Conservation (phyloP, 2,888 invertebrate genomes). For the Nemurella pictetii region DNA sequence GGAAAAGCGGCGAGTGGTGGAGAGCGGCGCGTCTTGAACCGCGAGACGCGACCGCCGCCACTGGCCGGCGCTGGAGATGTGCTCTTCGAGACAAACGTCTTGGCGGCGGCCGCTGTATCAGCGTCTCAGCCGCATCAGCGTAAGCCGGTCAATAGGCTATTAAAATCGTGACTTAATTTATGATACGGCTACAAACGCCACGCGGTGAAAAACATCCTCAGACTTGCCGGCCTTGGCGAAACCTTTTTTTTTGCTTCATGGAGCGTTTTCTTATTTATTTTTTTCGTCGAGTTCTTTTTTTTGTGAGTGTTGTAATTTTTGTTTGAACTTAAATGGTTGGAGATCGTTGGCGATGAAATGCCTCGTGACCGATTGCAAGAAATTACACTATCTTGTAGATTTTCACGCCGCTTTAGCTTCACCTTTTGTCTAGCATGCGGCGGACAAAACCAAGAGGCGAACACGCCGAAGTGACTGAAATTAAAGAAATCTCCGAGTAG, state of each 20-base stretch:
- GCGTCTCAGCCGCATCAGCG: not conserved
- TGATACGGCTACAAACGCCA: not conserved
- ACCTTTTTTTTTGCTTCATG: not conserved
- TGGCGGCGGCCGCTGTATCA: not conserved
- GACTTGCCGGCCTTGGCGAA: slow-evolving; percentile 23
- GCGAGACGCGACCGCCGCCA: not conserved
- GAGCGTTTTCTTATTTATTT: not conserved
- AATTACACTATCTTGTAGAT: not conserved
- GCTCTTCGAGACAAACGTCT: not conserved
- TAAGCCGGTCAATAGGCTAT: not conserved
- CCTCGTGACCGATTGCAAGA: not conserved
- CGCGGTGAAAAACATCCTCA: not conserved
- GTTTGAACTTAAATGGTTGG: slow-evolving; percentile 1
- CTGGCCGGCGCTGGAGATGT: not conserved
- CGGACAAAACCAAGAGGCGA: too few relatives aligned
- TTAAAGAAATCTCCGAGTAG: too few relatives aligned
- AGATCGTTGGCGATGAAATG: slow-evolving; percentile 18
- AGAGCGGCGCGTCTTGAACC: too few relatives aligned
- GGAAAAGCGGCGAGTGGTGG: too few relatives aligned
- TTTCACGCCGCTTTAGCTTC: not conserved
- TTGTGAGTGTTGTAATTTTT: not conserved
- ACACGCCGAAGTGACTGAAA: too few relatives aligned
- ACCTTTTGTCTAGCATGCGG: not conserved
- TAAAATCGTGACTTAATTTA: slow-evolving; percentile 21
- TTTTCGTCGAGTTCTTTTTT: not conserved